Evolutionary conservation across 2,113 vertebrate species (phyloP).

Genomic region (Desmodus rotundus): DNA sequence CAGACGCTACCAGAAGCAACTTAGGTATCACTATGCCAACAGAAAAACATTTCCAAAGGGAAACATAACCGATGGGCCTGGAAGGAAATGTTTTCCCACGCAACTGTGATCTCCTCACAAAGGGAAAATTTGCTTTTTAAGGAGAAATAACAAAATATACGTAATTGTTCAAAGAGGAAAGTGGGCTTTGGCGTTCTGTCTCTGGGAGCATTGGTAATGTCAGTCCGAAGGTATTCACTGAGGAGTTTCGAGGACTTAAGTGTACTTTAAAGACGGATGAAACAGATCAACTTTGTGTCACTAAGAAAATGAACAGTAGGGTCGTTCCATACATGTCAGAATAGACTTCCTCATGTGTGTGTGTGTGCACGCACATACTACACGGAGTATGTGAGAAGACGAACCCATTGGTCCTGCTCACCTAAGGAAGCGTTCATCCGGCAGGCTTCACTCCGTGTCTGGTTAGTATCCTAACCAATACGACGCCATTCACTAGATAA

Average conservation of each 20-base stretch:
- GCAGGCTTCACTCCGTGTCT: background rate
- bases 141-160: constrained; percentile 53
- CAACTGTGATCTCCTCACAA: constrained; percentile 46
- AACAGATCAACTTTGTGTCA: background rate
- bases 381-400: background rate
- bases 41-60: constrained; percentile 64
- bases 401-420: background rate
- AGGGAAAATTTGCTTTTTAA: constrained; percentile 47
- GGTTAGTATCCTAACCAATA: constrained; percentile 3
- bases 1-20: constrained; percentile 33
- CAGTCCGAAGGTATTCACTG: background rate
- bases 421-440: background rate
- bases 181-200: background rate
- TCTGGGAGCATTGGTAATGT: background rate
- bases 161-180: background rate
- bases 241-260: background rate
- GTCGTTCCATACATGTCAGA: background rate
- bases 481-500: background rate
- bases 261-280: background rate
- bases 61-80: constrained; percentile 57
- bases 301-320: background rate
- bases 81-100: constrained; percentile 50
- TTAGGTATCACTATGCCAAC: constrained; percentile 56
- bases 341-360: background rate
- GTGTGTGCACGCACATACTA: accelerated